Base-by-base conservation (phyloP, 1,140 invertebrate species). In the Belonocnema kinseyi region DNA sequence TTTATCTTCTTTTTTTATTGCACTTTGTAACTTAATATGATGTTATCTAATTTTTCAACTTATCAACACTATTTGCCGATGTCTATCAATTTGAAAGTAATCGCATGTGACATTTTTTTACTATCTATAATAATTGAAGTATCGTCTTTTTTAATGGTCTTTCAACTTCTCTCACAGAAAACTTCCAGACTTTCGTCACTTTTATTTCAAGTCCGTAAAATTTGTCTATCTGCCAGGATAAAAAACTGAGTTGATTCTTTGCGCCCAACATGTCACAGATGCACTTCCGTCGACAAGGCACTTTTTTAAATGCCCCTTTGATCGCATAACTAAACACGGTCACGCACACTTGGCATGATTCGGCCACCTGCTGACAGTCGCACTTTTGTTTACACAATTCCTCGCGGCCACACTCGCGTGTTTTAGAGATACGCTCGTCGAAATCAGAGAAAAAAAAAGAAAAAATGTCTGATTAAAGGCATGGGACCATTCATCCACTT, bases 371-470 rank as follows among this genome's bases (percentile, higher is more conserved):
- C 86, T 87, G 80, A 80, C 78, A 80, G 79, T 80, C 77, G 83
- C 81, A 85, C 82, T 87, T 87, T 84, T 87, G 82, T 85, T 87
- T 87, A 88, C 85, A 80, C 81, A 83, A 83, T 80, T 78, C 81
- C 21, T 85, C 83, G 83, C 83, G 53, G 16, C 26, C 26, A 78
- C 10, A 53, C 50, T 72, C 40, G 11, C 50, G 53, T 54, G 53
- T 54, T 54, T 73, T 50, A 56, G 5, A 13, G 26, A 13, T 7
- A 75, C 75, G 12, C 21, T 46, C 17, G 54, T 17, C 21, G 12
- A 70, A 71, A 76, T 11, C 17, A 74, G 52, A 77, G 61, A 66
- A 12, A 73, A 12, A 61, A 77, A 77, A 50, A 73, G 40, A 54
- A 16, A 40, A 76, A 53, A 53, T 56, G 61, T 70, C 40, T 54